Evolutionary conservation across 2,113 vertebrate species (phyloP).

Genomic region (Fukomys damarensis): DNA sequence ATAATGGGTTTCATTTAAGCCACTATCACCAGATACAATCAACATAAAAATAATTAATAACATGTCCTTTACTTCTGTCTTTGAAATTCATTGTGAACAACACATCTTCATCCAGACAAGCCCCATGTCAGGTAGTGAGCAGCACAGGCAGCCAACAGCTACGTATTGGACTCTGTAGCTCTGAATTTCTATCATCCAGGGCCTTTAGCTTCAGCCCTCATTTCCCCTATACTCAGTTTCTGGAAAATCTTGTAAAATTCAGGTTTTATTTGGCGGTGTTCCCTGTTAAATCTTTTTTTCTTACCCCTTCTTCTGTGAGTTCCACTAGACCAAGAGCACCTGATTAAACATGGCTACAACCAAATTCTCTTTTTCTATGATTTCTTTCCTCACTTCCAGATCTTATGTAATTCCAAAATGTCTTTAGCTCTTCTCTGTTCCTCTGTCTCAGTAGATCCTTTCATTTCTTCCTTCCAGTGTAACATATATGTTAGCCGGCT

Average conservation of each 20-base stretch:
- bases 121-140: not conserved
- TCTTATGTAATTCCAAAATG: not conserved
- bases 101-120: not conserved
- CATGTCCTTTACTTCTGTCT: not conserved
- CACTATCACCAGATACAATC: not conserved
- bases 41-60: not conserved
- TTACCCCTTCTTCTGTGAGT: not conserved
- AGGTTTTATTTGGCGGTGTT: not conserved
- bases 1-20: slow-evolving; percentile 10
- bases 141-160: not conserved
- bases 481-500: not conserved
- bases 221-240: not conserved
- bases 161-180: not conserved
- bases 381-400: not conserved
- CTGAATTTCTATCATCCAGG: not conserved
- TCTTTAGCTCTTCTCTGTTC: not conserved
- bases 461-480: not conserved
- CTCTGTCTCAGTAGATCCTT: not conserved
- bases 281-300: not conserved
- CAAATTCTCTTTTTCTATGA: not conserved
- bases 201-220: not conserved
- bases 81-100: not conserved
- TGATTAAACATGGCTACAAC: not conserved
- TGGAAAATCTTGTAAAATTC: not conserved
- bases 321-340: not conserved